These are phyloP conservation scores for Meganola albula DNA, from an alignment of 2,888 invertebrate species.

Conservation along the genomic window DNA sequence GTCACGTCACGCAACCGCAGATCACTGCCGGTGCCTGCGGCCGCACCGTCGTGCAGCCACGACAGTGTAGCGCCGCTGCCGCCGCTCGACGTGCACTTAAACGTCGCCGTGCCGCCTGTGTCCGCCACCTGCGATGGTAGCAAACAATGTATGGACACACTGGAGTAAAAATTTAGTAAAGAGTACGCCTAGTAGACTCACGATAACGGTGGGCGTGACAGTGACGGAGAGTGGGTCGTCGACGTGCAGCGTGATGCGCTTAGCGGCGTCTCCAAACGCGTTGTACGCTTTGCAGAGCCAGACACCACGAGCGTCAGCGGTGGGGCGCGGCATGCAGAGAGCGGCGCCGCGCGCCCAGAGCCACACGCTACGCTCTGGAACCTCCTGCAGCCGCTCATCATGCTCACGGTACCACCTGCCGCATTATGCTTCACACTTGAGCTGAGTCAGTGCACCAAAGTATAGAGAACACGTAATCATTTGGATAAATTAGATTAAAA, in stretches of 20 bases:
- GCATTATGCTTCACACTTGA: neutral
- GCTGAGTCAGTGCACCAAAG: neutral
- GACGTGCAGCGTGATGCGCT: constrained; percentile 79
- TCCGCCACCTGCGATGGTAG: constrained; percentile 75
- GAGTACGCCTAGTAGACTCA: constrained; percentile 30
- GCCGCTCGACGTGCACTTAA: constrained; percentile 81
- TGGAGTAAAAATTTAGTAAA: neutral
- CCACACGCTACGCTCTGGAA: constrained; percentile 59
- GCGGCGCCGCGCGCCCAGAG: constrained; percentile 84
- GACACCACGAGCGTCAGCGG: constrained; percentile 78
- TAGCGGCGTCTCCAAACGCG: constrained; percentile 81
- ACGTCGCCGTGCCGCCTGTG: constrained; percentile 81
- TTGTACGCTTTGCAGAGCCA: constrained; percentile 85
- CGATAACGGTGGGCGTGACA: constrained; percentile 78
- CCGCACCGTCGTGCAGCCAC: constrained; percentile 84
- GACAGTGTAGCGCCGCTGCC: constrained; percentile 62
- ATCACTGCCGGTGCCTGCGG: constrained; percentile 52
- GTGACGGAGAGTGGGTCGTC: constrained; percentile 79
- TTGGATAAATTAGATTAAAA: neutral
- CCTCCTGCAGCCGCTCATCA: constrained; percentile 68
- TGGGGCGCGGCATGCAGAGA: constrained; percentile 81
- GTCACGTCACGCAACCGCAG: constrained; percentile 69
- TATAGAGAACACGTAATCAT: neutral
- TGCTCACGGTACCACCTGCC: constrained; percentile 76
- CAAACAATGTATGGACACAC: neutral